Evolutionary conservation across 1,140 invertebrate species (phyloP), one percentile per base, ranked within the genome.

Genomic region (Drosophila sucinea): DNA sequence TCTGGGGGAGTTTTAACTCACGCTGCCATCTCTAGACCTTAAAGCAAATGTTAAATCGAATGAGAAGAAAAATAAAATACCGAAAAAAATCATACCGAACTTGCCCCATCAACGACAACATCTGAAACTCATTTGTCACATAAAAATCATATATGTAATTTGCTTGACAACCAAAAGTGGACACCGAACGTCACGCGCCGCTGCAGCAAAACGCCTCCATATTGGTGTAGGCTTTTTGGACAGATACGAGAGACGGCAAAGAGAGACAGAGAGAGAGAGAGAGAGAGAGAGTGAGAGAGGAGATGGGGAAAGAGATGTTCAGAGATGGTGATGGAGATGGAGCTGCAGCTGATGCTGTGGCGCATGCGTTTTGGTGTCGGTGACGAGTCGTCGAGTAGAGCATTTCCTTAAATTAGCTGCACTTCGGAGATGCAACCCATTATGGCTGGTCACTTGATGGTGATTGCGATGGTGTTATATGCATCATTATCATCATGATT

Each of bases 61-160:
- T 30, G 7, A n/a, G 17, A 44, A 40, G 25, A 35, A 11, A 44
- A 67, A 44, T n/a, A 10, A 40, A 60, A 11, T 30, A 56, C 40
- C 62, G 38, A 62, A 44, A n/a, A 41, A 44, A 17, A 44, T 51
- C 44, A 27, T 51, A 73, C 72, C 30, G 63, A 84, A 77, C 77
- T 32, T 77, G 76, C 70, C 73, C 79, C 84, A 70, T 83, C 84
- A 83, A 69, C 72, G 70, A 77, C 82, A 83, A 68, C 73, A 89
- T 89, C 83, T 89, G 83, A 89, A 83, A 77, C 84, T 87, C 80
- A 87, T 87, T 87, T 87, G 84, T 87, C 84, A 87, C 84, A 87
- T 89, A 89, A 87, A 89, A 89, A 83, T 87, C 84, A 84, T 89
- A 89, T 84, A 87, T 89, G 83, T 87, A 89, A 87, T 87, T 87